Evolutionary conservation across 2,113 vertebrate genomes (phyloP), one percentile per base, ranked within the genome.

Genomic region (Dissostichus mawsoni): DNA sequence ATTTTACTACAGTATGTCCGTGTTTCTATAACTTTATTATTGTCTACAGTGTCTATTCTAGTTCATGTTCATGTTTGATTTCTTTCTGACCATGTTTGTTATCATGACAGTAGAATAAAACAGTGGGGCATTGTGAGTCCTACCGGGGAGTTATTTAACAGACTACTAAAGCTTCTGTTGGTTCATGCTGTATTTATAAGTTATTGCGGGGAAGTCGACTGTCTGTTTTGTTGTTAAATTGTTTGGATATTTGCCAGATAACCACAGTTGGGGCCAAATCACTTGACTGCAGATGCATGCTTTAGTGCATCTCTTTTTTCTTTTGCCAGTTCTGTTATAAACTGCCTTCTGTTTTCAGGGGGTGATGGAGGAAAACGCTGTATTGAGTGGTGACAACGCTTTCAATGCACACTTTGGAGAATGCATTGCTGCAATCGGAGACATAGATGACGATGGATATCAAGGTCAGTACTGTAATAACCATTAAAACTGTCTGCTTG

Each of bases 371-470:
- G 97, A 99, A 81, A 90, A 92, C 11, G 92, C 90, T 0, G 48
- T 95, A 58, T 87, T 99, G 89, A 92, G 66, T 0, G 98, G 98
- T 5, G 96, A 98, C 8, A 80, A 90, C 0, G 92, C 95, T 78
- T 99, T 98, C 90, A 98, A 99, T 0, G 98, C 97, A 0, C 98
- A 98, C 92, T 99, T 99, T 47, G 98, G 98, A 80, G 98, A 99
- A 92, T 96, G 95, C 92, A 97, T 99, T 2, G 86, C 96, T 0
- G 76, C 93, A 7, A 96, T 99, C 0, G 97, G 96, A 0, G 98
- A 99, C 89, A 95, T 99, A 0, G 98, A 99, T 33, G 97, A 98
- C 0, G 98, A 99, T 3, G 97, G 98, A 18, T 99, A 96, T 83
- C 95, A 96, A 95, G 98, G 98, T 99, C 10, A 76, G 96, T 92